A percentile compares a stretch with the other conserved stretches of the same genome.
Evolutionary conservation across 2,113 vertebrate genomes (phyloP).

Genomic region (Formicarius rufipectus): DNA sequence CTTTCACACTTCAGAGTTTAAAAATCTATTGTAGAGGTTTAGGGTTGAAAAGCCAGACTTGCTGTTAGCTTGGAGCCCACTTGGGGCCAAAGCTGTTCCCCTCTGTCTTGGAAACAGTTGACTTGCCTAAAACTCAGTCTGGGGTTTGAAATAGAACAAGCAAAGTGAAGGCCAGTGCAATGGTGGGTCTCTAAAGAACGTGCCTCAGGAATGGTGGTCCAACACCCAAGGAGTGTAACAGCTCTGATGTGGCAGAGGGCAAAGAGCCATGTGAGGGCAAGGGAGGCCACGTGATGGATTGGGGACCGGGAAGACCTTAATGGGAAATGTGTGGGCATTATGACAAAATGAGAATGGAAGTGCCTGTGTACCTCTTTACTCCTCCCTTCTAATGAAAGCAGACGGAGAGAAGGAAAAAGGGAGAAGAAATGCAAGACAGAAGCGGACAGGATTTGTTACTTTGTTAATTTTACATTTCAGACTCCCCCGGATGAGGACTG

Average conservation of each 20-base stretch:
- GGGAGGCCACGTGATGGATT: not conserved
- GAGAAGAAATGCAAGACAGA: not conserved
- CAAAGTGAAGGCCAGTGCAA: not conserved
- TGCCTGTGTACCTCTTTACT: not conserved
- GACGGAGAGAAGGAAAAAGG: not conserved
- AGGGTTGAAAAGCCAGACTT: not conserved
- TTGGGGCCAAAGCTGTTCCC: not conserved
- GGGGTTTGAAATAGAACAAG: not conserved
- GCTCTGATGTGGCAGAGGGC: not conserved
- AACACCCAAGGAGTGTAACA: not conserved
- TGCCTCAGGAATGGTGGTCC: not conserved
- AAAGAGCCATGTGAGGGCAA: not conserved
- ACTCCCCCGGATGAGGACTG: not conserved
- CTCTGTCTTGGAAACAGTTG: not conserved
- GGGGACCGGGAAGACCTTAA: not conserved
- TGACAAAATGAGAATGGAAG: not conserved
- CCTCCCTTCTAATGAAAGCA: not conserved
- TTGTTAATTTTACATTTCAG: not conserved
- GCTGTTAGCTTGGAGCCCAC: not conserved
- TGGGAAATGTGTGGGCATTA: not conserved
- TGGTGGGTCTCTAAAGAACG: fast-evolving
- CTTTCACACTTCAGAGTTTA: not conserved
- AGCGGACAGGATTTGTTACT: not conserved
- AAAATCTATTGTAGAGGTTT: not conserved
- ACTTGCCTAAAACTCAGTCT: not conserved